Percentiles rank a stretch among this genome's conserved stretches.
Evolutionary conservation across 2,797 vertebrate species (phyloP).

Genomic region (Picus viridis): DNA sequence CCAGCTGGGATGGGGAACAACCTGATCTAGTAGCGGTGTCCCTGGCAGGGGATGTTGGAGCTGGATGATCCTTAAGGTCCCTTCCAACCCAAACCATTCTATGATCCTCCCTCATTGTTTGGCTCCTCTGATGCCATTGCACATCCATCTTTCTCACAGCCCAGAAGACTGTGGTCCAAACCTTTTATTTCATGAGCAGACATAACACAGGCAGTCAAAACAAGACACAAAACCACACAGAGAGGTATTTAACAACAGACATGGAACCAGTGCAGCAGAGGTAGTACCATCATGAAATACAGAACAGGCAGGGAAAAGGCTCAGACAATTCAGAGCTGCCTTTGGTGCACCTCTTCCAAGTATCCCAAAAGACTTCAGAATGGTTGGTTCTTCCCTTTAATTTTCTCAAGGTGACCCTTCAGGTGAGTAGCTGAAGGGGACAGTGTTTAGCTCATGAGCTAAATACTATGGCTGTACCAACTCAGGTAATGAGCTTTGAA

Average conservation of each 20-base stretch:
- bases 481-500: background rate
- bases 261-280: slow-evolving; percentile 16
- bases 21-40: no score
- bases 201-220: background rate
- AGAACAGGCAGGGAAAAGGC: background rate
- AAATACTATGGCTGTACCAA: background rate
- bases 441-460: background rate
- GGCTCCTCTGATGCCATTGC: background rate
- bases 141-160: background rate
- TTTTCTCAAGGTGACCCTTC: background rate
- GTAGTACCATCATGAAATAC: background rate
- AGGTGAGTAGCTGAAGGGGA: background rate
- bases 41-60: no score
- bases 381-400: background rate
- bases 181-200: slow-evolving; percentile 8
- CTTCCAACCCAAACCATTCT: no score
- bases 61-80: no score
- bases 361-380: background rate
- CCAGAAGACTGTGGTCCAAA: background rate
- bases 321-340: background rate
- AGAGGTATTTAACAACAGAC: background rate
- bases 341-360: background rate
- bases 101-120: background rate
- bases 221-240: background rate
- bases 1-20: no score